Evolutionary conservation across 2,797 vertebrate species (phyloP).

Genomic region (Pitangus sulphuratus): DNA sequence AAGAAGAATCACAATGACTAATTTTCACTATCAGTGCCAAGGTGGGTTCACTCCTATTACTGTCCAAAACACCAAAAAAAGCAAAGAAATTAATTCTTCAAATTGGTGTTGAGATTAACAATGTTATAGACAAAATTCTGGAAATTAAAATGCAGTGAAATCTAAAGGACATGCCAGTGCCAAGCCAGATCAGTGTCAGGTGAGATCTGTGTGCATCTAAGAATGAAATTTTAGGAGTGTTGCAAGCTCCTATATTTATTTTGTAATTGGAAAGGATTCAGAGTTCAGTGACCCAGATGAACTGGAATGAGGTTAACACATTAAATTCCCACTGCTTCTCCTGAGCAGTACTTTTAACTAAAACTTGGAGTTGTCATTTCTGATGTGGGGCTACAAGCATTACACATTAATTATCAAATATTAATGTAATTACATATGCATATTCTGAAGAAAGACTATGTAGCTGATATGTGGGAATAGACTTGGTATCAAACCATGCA

Average conservation of each 20-base stretch:
- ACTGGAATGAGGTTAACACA: background rate
- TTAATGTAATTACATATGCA: background rate
- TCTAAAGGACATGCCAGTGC: accelerated
- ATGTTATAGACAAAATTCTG: background rate
- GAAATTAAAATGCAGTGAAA: background rate
- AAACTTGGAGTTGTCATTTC: background rate
- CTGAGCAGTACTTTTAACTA: background rate
- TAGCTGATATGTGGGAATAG: background rate
- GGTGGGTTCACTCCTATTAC: background rate
- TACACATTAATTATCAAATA: background rate
- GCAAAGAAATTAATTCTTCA: background rate
- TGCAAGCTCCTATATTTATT: background rate
- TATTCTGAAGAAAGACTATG: background rate
- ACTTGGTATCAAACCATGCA: background rate
- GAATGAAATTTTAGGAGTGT: background rate
- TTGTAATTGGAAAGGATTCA: background rate
- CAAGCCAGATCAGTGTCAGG: background rate
- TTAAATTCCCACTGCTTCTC: background rate
- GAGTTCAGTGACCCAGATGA: background rate
- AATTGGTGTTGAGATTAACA: background rate
- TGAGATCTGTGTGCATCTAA: background rate
- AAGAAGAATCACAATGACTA: background rate
- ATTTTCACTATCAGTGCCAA: background rate
- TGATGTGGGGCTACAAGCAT: background rate
- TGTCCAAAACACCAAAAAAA: background rate